phyloP scores from a whole-genome alignment of 2,113 vertebrate genomes.

The Paradisaea rubra region DNA sequence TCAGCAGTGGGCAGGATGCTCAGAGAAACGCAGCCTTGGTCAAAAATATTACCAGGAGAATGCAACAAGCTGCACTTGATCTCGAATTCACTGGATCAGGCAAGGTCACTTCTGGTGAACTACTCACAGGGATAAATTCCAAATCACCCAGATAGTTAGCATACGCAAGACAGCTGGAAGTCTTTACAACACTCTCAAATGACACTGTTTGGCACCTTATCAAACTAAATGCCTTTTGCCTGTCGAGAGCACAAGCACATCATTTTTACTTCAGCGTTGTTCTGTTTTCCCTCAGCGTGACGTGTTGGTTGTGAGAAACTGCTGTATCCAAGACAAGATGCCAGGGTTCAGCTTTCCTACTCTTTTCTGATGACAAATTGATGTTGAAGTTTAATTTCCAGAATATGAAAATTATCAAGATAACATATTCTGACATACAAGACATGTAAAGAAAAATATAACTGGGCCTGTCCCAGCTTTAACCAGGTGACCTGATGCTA shows the following conservation, averaged over 20 bases:
- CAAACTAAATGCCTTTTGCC: conserved; percentile 30
- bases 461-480: neutral
- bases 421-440: neutral
- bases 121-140: neutral
- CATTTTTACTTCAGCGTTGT: neutral
- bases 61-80: neutral
- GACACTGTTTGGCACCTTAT: conserved; percentile 6
- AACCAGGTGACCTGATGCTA: neutral
- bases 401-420: neutral
- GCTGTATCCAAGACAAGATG: neutral
- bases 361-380: neutral
- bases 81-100: neutral
- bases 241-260: neutral
- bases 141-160: neutral
- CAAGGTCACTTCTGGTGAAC: conserved; percentile 14
- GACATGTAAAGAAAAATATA: neutral
- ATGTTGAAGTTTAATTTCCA: neutral
- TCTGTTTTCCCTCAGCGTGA: neutral
- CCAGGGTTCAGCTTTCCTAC: neutral
- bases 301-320: neutral
- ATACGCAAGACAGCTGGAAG: conserved; percentile 1
- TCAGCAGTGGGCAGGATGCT: neutral
- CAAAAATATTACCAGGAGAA: neutral
- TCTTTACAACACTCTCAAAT: neutral
- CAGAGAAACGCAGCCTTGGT: neutral